A percentile compares a stretch with the other conserved stretches of the same genome.
These are phyloP conservation scores for Labeo catla DNA, from an alignment of 2,113 vertebrate genomes.

Conservation along the genomic window DNA sequence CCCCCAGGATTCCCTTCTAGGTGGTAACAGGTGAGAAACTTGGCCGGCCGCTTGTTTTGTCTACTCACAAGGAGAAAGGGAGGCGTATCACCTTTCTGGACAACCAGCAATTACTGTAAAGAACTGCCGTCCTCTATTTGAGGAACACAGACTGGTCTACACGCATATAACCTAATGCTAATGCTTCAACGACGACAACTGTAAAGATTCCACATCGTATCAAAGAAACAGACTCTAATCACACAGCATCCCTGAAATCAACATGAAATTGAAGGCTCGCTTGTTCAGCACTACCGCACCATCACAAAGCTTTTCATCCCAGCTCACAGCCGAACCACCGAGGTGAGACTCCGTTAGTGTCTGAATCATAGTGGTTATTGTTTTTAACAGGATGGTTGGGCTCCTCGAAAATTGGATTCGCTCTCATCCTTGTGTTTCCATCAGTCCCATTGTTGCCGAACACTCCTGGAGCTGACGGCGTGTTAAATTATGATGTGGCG, in stretches of 20 bases:
- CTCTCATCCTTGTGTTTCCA: constrained; percentile 8
- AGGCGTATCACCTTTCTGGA: constrained; percentile 49
- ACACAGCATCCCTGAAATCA: not conserved
- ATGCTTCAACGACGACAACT: not conserved
- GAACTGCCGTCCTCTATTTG: constrained; percentile 19
- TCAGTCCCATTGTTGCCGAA: constrained; percentile 26
- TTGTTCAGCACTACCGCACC: not conserved
- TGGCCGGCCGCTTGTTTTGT: constrained; percentile 18
- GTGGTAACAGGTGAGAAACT: constrained; percentile 39
- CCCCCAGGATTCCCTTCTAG: not conserved
- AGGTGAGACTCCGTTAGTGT: not conserved
- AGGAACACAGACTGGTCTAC: not conserved
- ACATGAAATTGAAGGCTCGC: constrained; percentile 14
- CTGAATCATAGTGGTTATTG: constrained; percentile 10
- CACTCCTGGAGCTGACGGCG: constrained; percentile 45
- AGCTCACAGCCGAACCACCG: not conserved
- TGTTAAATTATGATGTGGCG: constrained; percentile 60
- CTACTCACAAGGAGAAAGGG: constrained; percentile 26
- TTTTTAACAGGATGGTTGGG: constrained; percentile 24
- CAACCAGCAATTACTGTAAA: constrained; percentile 49
- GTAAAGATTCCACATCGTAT: not conserved
- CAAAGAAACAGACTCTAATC: not conserved
- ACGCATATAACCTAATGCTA: constrained; percentile 14
- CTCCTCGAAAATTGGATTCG: constrained; percentile 33
- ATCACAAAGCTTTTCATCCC: not conserved